Evolutionary conservation across 2,113 vertebrate genomes (phyloP).

Genomic region (Sterrhoptilus dennistouni): DNA sequence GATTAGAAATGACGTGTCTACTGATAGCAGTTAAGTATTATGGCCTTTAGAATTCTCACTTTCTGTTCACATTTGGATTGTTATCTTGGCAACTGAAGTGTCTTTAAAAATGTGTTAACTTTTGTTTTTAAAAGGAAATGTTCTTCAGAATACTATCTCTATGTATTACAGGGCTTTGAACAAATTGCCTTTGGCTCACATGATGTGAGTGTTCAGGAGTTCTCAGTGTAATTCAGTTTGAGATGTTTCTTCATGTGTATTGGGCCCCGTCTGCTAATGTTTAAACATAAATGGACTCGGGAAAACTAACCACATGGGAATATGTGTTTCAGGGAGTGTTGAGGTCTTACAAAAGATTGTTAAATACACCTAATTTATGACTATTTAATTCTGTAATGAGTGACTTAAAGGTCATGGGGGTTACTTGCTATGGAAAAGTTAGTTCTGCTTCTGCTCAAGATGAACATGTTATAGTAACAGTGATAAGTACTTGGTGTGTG

Average conservation of each 20-base stretch:
- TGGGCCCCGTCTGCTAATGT: background rate
- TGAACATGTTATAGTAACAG: background rate
- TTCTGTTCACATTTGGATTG: background rate
- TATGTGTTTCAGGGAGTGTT: background rate
- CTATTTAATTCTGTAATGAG: background rate
- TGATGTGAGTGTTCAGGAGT: background rate
- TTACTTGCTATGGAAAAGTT: background rate
- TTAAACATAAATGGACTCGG: background rate
- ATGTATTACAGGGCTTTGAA: background rate
- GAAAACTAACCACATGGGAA: background rate
- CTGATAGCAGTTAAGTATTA: background rate
- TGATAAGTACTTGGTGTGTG: background rate
- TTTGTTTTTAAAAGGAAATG: background rate
- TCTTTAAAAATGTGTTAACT: background rate
- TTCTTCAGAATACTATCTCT: background rate
- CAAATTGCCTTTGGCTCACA: background rate
- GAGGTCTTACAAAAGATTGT: background rate
- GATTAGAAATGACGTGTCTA: background rate
- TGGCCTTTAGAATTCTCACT: background rate
- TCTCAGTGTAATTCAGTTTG: background rate
- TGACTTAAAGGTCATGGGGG: background rate
- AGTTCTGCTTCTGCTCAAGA: background rate
- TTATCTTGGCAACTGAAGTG: background rate
- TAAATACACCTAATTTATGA: background rate
- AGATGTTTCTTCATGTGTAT: background rate